Percentiles rank a stretch among this genome's conserved stretches.
Conservation (phyloP, 2,888 invertebrate genomes). For the Bellardia bayeri region DNA sequence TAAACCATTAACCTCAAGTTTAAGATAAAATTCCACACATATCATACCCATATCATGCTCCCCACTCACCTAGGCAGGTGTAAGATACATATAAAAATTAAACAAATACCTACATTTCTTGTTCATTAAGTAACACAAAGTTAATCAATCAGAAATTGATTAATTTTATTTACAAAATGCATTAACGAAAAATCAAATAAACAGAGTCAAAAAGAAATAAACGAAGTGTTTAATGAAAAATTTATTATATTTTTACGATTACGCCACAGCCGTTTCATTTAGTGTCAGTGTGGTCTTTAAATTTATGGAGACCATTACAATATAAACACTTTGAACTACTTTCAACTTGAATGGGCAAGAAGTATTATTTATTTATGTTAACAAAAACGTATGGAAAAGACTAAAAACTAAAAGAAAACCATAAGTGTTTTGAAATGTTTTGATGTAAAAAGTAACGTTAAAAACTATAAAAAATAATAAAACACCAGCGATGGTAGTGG, state of each 20-base stretch:
- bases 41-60: too few relatives aligned
- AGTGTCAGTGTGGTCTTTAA: conserved; percentile 30
- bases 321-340: conserved; percentile 28
- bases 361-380: background rate
- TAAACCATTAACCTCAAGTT: too few relatives aligned
- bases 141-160: conserved; percentile 26
- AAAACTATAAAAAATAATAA: conserved; percentile 41
- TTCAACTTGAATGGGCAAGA: background rate
- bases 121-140: background rate
- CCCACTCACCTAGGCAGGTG: background rate
- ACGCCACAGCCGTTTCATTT: conserved; percentile 10
- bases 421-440: conserved; percentile 42
- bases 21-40: too few relatives aligned
- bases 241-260: conserved; percentile 32
- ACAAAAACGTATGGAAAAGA: conserved; percentile 19
- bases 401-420: conserved; percentile 2
- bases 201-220: background rate
- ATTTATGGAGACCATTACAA: conserved; percentile 27
- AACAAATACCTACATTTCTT: too few relatives aligned
- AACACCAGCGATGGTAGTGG: background rate
- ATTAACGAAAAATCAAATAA: conserved; percentile 20
- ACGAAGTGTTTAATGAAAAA: conserved; percentile 12
- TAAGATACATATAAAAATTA: background rate
- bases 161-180: conserved; percentile 34
- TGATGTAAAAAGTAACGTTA: conserved; percentile 19